A percentile compares a stretch with the other conserved stretches of the same genome.
phyloP scores from a whole-genome alignment of 2,888 invertebrate species.

The Cheilosia grossa region DNA sequence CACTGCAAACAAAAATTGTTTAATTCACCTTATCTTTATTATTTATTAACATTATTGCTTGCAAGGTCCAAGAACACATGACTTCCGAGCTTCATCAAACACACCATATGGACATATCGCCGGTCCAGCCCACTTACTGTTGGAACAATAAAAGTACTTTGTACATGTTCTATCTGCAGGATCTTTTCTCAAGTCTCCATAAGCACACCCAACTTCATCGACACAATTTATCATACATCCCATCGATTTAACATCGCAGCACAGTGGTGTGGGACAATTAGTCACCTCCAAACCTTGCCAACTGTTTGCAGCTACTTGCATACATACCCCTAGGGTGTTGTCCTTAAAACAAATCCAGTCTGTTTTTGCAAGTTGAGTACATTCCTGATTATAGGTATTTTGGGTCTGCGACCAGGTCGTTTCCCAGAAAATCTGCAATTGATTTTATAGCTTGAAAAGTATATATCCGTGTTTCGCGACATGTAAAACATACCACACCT shows the following conservation, averaged over 20 bases:
- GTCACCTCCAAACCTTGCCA: conserved; percentile 16
- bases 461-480: not conserved
- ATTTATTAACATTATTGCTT: not conserved
- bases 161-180: conserved; percentile 12
- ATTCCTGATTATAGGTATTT: not conserved
- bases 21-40: not conserved
- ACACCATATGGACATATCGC: conserved; percentile 12
- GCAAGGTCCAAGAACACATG: conserved; percentile 31
- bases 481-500: not conserved
- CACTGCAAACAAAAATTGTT: not conserved
- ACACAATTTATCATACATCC: conserved; percentile 30
- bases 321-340: conserved; percentile 24
- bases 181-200: conserved; percentile 30
- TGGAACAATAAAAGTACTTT: conserved; percentile 36
- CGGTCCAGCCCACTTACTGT: conserved; percentile 16
- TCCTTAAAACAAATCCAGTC: conserved; percentile 26
- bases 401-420: not conserved
- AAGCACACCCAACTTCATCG: not conserved
- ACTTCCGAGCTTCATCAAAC: conserved; percentile 13
- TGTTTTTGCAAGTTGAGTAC: not conserved
- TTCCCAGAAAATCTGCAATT: conserved; percentile 7
- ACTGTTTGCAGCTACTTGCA: not conserved
- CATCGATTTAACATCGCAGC: conserved; percentile 25
- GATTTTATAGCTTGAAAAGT: not conserved
- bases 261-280: conserved; percentile 3